Percentiles rank a stretch among this genome's conserved stretches.
Conservation (phyloP, 2,113 vertebrate genomes). For the Charina bottae region DNA sequence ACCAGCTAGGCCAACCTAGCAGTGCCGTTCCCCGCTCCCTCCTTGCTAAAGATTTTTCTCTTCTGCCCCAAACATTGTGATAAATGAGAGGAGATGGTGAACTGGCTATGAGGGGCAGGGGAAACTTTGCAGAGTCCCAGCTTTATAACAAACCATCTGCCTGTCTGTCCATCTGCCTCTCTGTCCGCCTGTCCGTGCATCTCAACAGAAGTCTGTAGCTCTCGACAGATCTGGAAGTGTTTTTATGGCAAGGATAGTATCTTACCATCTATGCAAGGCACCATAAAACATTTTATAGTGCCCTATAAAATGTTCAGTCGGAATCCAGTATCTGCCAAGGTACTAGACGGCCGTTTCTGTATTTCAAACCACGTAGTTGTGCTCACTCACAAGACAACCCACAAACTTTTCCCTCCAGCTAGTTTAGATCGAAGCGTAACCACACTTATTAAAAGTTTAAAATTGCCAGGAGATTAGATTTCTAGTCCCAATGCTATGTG, state of each 20-base stretch:
- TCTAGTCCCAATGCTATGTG: conserved; percentile 12
- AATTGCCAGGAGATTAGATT: conserved; percentile 15
- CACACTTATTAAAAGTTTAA: conserved; percentile 16
- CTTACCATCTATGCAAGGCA: not conserved
- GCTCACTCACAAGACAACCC: not conserved
- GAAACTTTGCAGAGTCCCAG: not conserved
- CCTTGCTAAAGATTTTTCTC: fast-evolving
- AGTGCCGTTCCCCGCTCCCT: not conserved
- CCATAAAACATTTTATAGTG: not conserved
- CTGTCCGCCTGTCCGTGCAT: no score
- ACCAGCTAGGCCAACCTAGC: not conserved
- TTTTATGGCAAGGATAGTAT: not conserved
- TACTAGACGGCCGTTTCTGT: not conserved
- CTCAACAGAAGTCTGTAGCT: no score
- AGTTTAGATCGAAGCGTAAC: conserved; percentile 1
- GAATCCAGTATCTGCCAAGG: not conserved
- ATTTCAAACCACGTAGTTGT: not conserved
- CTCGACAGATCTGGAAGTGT: not conserved
- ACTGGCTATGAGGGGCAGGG: not conserved
- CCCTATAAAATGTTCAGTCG: not conserved
- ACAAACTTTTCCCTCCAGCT: not conserved
- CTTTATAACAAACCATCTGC: conserved; percentile 15
- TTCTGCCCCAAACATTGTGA: not conserved
- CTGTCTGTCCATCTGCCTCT: not conserved
- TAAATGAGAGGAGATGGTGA: conserved; percentile 6